Evolutionary conservation across 2,113 vertebrate species (phyloP).

Genomic region (Oreotragus oreotragus): DNA sequence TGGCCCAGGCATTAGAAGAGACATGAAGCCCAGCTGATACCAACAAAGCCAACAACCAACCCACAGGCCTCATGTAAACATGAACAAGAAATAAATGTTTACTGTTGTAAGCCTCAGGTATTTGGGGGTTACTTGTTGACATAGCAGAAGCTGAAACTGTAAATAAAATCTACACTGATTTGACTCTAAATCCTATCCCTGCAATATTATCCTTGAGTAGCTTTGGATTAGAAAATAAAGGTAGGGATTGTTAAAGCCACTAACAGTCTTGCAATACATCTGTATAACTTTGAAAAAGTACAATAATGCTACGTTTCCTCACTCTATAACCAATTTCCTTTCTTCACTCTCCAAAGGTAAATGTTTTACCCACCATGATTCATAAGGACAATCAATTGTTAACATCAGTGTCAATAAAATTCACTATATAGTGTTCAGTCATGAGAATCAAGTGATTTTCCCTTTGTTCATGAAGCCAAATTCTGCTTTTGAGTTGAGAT

Average conservation of each 20-base stretch:
- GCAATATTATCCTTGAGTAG: neutral
- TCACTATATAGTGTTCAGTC: neutral
- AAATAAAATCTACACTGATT: constrained; percentile 1
- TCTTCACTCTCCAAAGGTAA: neutral
- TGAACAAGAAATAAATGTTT: constrained; percentile 20
- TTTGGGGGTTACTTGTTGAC: neutral
- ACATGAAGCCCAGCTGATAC: neutral
- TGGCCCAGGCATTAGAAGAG: neutral
- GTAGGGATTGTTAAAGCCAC: neutral
- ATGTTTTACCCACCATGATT: neutral
- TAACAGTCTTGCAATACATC: neutral
- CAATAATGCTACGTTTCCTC: neutral
- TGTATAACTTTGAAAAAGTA: neutral
- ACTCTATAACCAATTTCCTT: neutral
- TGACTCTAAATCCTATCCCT: neutral
- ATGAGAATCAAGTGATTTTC: neutral
- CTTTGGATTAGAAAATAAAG: neutral
- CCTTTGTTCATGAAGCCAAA: constrained; percentile 24
- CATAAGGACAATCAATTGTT: neutral
- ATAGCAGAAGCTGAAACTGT: neutral
- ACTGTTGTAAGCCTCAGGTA: neutral
- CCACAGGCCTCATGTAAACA: neutral
- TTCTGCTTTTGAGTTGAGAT: neutral
- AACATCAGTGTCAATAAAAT: constrained; percentile 6
- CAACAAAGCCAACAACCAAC: neutral